phyloP scores from a whole-genome alignment of 2,888 invertebrate species.

The Euclidia mi region DNA sequence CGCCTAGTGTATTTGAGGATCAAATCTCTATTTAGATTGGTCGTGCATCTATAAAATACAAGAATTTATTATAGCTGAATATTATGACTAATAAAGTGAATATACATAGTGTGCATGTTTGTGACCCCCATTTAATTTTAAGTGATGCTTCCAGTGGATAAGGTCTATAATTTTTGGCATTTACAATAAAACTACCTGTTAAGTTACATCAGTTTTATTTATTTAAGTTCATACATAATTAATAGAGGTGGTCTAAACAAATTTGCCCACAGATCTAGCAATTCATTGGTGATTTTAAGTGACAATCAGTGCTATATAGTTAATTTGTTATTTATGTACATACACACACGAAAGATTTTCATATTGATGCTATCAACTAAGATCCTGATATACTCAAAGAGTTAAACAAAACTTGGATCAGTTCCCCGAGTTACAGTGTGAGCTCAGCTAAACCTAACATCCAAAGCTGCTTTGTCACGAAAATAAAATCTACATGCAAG shows the following conservation, averaged over 20 bases:
- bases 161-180: constrained; percentile 14
- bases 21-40: too few species aligned
- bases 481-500: constrained; percentile 68
- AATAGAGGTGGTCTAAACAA: constrained; percentile 78
- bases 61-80: too few species aligned
- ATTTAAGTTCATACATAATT: constrained; percentile 82
- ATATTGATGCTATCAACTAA: constrained; percentile 68
- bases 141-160: constrained; percentile 1
- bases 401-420: constrained; percentile 34
- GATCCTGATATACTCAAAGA: constrained; percentile 58
- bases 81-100: too few species aligned
- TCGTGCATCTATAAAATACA: too few species aligned
- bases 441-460: constrained; percentile 59
- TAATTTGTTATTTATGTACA: constrained; percentile 76
- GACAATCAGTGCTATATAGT: constrained; percentile 78
- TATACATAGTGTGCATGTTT: neutral
- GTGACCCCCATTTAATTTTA: neutral
- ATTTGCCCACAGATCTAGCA: constrained; percentile 75
- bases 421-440: constrained; percentile 27
- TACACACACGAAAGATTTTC: constrained; percentile 71
- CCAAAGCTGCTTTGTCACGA: constrained; percentile 62
- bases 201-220: constrained; percentile 82
- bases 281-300: constrained; percentile 80
- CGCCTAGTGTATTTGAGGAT: too few species aligned
- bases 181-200: constrained; percentile 61